Evolutionary conservation across 2,888 invertebrate genomes (phyloP), one percentile per base, ranked within the genome.

Genomic region (Glyphotaelius pellucidus): DNA sequence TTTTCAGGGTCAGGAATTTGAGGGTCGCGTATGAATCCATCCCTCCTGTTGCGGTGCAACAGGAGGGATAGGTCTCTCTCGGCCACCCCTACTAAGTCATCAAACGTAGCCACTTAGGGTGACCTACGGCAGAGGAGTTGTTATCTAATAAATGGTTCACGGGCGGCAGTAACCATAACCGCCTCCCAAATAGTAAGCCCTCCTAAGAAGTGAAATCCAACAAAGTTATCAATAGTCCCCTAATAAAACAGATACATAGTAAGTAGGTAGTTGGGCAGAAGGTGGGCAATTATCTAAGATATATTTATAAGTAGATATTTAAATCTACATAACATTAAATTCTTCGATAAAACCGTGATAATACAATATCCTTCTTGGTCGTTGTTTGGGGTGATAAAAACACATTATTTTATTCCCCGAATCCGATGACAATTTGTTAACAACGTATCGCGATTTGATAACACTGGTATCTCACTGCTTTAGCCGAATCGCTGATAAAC

Each of bases 391-490:
- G 67, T 67, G 67, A 25, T 67, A 67, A 67, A 67, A 67, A 67
- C 67, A 67, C 67, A 67, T 67, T 67, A 67, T 67, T 67, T 67
- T 25, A 25, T 67, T 83, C 83, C 83, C 35, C 31, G 35, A 83
- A 83, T 83, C 83, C 25, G 35, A 83, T 35, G 35, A 83, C 83
- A 83, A 83, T 83, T 83, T 83, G 83, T 83, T 35, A 83, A 83
- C 83, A 83, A 67, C 67, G 25, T 19, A 83, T 83, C 83, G 83
- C 35, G 83, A 38, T 25, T 32, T 83, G 83, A 83, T 83, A 83
- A 32, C 35, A 38, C 19, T 35, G 19, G 32, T 38, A 38, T 31
- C 32, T 25, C n/a, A 19, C 35, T 38, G 32, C 35, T 35, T 83
- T 32, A 12, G 83, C 83, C 19, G 35, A 83, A 83, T 83, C 19